A percentile compares a stretch with the other conserved stretches of the same genome.
These are phyloP conservation scores for Glareola pratincola DNA, from an alignment of 2,113 vertebrate species.

Conservation along the genomic window DNA sequence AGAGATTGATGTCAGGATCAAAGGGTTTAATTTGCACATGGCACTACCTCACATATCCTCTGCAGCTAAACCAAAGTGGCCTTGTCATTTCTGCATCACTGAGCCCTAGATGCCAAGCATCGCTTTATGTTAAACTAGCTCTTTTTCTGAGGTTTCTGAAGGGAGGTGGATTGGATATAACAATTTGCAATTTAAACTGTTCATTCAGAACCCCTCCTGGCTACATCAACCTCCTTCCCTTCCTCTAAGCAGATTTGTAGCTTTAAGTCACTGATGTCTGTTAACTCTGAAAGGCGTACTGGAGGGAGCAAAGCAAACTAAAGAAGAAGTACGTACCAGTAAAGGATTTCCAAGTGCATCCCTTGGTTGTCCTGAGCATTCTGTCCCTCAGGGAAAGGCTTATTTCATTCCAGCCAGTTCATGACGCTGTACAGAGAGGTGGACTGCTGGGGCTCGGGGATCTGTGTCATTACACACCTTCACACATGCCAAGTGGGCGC, in stretches of 20 bases:
- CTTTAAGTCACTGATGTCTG: conserved; percentile 36
- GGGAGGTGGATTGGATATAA: not conserved
- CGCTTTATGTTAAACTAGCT: not conserved
- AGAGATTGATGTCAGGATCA: conserved; percentile 50
- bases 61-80: not conserved
- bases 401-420: conserved; percentile 17
- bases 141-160: not conserved
- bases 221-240: not conserved
- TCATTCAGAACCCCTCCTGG: not conserved
- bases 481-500: not conserved
- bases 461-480: conserved; percentile 31
- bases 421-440: not conserved
- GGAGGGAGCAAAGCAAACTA: not conserved
- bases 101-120: not conserved
- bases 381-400: conserved; percentile 12
- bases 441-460: not conserved
- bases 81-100: not conserved
- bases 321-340: conserved; percentile 48
- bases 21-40: conserved; percentile 25
- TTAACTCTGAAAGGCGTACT: not conserved
- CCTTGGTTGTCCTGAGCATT: conserved; percentile 7
- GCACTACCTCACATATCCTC: not conserved
- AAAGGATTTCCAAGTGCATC: conserved; percentile 1
- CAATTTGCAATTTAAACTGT: not conserved
- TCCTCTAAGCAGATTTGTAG: conserved; percentile 62